A percentile compares a stretch with the other conserved stretches of the same genome.
phyloP scores from a whole-genome alignment of 1,140 invertebrate species.

The Aphis craccivora region DNA sequence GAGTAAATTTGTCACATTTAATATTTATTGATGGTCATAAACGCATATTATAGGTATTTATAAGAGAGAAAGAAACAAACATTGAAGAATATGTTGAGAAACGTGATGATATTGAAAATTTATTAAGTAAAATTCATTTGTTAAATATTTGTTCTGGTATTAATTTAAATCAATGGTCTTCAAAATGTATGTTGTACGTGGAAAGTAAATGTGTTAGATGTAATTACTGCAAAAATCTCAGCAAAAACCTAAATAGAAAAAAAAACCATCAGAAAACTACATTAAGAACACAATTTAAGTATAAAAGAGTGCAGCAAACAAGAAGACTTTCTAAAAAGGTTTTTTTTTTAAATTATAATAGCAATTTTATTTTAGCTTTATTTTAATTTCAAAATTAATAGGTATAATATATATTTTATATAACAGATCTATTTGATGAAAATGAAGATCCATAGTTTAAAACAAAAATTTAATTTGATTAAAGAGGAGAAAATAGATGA shows the following conservation, averaged over 20 bases:
- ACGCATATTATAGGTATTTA: not conserved
- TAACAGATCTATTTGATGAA: not conserved
- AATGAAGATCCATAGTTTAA: no score
- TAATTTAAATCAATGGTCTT: constrained; percentile 5
- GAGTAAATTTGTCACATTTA: not conserved
- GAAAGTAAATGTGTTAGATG: not conserved
- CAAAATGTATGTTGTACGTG: not conserved
- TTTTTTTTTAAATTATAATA: not conserved
- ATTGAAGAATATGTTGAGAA: not conserved
- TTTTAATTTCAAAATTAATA: not conserved
- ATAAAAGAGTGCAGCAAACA: not conserved
- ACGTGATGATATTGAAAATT: not conserved
- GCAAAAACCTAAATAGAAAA: not conserved
- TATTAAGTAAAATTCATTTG: not conserved
- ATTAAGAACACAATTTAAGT: not conserved
- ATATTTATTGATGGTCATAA: not conserved
- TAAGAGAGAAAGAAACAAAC: not conserved
- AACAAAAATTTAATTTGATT: no score
- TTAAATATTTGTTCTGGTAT: not conserved
- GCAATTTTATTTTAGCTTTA: no score
- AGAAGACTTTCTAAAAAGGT: not conserved
- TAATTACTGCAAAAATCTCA: not conserved
- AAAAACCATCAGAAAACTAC: not conserved
- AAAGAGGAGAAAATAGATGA: no score
- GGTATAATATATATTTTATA: not conserved